Evolutionary conservation across 2,797 vertebrate genomes (phyloP), one percentile per base, ranked within the genome.

Genomic region (Chelonia mydas): DNA sequence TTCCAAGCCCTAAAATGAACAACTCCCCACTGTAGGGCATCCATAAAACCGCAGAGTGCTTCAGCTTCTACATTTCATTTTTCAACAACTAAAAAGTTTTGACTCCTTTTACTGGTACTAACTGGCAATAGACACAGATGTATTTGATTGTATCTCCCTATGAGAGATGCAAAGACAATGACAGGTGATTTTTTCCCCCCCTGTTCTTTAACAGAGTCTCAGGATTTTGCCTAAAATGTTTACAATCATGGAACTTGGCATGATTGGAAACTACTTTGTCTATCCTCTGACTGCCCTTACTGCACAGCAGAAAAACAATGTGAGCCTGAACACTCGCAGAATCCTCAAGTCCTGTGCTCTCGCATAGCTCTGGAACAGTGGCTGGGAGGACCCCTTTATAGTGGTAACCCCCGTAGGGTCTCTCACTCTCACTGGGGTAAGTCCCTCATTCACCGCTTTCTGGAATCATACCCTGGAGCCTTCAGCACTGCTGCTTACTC

Each of bases 161-260:
- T 78, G 79, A 90, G 87, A 94, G 85, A 53, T 80, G 81, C 23
- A 94, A 90, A 94, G 80, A 55, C 7, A 45, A 57, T 55, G 11
- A 82, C 31, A 41, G 11, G 28, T 28, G 5, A 3, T 3, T 16
- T 6, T 53, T 90, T 84, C 41, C 72, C 81, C 81, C 33, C n/a
- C 3, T 77, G 50, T 6, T n/a, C 15, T 33, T 85, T 88, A 28
- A 57, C 10, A 57, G 55, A 57, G 81, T 37, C 90, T 91, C 85
- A 57, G 55, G 15, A 50, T 55, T 93, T 76, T 72, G 61, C 50
- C 50, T 92, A 87, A 81, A 83, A 87, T 92, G 88, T 83, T 74
- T 83, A 84, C 4, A 88, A 23, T 16, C 55, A 78, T 8, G 13
- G 77, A 90, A 86, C 91, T 31, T 3, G 25, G 21, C 57, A 93